Conservation (phyloP, 2,113 vertebrate genomes). For the Hoplias malabaricus region DNA sequence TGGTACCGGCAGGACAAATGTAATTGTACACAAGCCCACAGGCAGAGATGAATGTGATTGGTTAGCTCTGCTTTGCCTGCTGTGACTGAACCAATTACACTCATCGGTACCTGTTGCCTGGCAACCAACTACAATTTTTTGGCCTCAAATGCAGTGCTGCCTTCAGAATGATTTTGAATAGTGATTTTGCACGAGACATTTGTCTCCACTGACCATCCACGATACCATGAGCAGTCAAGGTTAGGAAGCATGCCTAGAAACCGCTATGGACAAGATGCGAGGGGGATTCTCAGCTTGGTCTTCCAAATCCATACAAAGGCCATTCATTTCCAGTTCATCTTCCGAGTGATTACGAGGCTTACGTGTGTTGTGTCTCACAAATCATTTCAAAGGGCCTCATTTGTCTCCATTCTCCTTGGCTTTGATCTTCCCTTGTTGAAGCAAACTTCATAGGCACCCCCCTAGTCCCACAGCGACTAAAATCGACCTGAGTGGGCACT, state of each 20-base stretch:
- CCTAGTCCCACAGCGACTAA: neutral
- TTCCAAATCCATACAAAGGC: neutral
- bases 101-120: too few species aligned
- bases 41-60: too few species aligned
- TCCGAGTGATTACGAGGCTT: neutral
- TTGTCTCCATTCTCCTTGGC: neutral
- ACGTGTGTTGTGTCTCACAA: neutral
- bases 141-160: too few species aligned
- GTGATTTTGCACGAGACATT: too few species aligned
- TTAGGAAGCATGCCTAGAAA: neutral
- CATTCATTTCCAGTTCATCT: slow-evolving; percentile 6
- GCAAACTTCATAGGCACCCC: neutral
- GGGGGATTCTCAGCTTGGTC: neutral
- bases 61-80: too few species aligned
- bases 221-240: neutral
- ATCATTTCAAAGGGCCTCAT: neutral
- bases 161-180: too few species aligned
- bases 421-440: neutral
- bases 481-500: neutral
- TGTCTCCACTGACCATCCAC: neutral
- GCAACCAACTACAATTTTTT: too few species aligned
- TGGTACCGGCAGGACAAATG: too few species aligned
- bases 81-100: too few species aligned
- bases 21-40: too few species aligned
- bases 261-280: neutral